A percentile compares a stretch with the other conserved stretches of the same genome.
Conservation (phyloP, 2,888 invertebrate species). For the Drosophila prolongata region DNA sequence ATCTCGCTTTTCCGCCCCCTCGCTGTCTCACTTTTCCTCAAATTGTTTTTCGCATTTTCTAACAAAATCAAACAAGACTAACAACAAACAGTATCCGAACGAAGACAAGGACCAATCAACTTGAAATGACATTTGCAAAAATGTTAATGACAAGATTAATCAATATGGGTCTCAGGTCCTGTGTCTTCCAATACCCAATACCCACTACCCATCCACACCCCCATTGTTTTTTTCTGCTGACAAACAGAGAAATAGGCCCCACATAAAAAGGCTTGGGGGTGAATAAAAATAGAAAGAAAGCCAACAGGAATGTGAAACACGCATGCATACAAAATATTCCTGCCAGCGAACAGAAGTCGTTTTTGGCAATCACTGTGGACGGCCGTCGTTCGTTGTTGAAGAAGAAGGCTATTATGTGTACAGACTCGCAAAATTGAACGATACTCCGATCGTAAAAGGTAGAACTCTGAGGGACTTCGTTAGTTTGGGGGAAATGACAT, state of each 20-base stretch:
- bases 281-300: neutral
- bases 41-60: slow-evolving; percentile 43
- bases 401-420: too few relatives aligned
- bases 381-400: too few relatives aligned
- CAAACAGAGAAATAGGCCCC: slow-evolving; percentile 51
- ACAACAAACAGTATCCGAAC: slow-evolving; percentile 23
- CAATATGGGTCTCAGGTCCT: slow-evolving; percentile 51
- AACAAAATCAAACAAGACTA: slow-evolving; percentile 33
- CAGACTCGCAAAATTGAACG: neutral
- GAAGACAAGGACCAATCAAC: slow-evolving; percentile 54
- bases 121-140: slow-evolving; percentile 77
- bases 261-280: slow-evolving; percentile 9
- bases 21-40: neutral
- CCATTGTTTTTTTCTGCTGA: slow-evolving; percentile 64
- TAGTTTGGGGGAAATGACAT: too few relatives aligned
- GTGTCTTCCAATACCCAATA: neutral
- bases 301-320: slow-evolving; percentile 53
- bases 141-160: slow-evolving; percentile 80
- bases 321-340: slow-evolving; percentile 69
- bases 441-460: slow-evolving; percentile 6
- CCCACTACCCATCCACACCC: neutral
- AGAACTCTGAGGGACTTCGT: neutral
- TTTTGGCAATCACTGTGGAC: neutral
- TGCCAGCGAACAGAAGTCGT: slow-evolving; percentile 2
- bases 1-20: neutral